These are phyloP conservation scores for Cryptophagus acutangulus DNA, from an alignment of 2,888 invertebrate genomes.

Conservation along the genomic window DNA sequence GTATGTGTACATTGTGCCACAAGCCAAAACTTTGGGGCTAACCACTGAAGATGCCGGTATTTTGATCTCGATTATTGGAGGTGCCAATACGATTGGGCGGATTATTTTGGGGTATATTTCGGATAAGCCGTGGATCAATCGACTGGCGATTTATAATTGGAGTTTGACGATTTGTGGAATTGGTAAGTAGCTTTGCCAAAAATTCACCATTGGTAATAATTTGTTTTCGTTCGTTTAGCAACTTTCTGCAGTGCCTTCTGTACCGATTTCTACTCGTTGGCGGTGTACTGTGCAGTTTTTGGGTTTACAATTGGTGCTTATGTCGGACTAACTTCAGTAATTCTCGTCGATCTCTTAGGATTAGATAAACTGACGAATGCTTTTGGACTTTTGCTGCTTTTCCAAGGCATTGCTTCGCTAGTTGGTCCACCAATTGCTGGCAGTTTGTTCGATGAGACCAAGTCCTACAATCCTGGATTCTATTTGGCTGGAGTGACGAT, in stretches of 20 bases:
- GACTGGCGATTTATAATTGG: slow-evolving; percentile 82
- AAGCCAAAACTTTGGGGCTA: slow-evolving; percentile 60
- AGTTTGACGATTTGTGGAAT: slow-evolving; percentile 85
- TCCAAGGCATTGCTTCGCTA: slow-evolving; percentile 91
- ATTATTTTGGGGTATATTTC: slow-evolving; percentile 82
- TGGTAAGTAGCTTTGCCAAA: slow-evolving; percentile 53
- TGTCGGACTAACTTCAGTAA: slow-evolving; percentile 93
- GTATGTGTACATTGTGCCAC: slow-evolving; percentile 77
- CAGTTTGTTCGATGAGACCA: slow-evolving; percentile 70
- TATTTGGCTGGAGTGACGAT: slow-evolving; percentile 82
- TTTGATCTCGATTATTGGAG: slow-evolving; percentile 76
- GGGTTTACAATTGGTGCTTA: slow-evolving; percentile 93
- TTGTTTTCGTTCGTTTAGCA: slow-evolving; percentile 52
- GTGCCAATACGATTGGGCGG: slow-evolving; percentile 84
- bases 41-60: slow-evolving; percentile 58
- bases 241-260: slow-evolving; percentile 78
- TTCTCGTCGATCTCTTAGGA: slow-evolving; percentile 90
- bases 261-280: slow-evolving; percentile 65
- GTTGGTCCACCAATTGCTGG: slow-evolving; percentile 92
- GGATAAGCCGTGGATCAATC: slow-evolving; percentile 87
- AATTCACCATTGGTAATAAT: neutral
- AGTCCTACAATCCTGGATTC: slow-evolving; percentile 83
- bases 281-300: slow-evolving; percentile 72
- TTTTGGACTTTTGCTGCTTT: slow-evolving; percentile 85
- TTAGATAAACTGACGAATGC: slow-evolving; percentile 89